Base-by-base conservation (phyloP, 2,113 vertebrate species). In the Phrynosoma platyrhinos region DNA sequence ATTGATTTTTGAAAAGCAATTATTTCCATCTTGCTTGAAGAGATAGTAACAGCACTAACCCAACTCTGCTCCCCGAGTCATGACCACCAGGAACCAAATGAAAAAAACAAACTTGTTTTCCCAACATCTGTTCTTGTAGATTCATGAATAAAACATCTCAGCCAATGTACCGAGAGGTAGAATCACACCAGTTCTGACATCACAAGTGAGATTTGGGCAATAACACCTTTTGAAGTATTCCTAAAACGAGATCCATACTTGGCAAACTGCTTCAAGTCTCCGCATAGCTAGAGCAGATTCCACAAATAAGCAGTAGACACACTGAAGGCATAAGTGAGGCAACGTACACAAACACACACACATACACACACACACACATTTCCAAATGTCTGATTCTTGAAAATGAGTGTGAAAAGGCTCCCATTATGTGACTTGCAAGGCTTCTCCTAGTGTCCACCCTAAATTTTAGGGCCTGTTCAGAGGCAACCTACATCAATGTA, bases 211-310 rank as follows among this genome's bases (percentile, higher is more conserved):
- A 69, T 79, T 90, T 81, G 32, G 58, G 55, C 2, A 55, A 82
- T 27, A 68, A 74, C 69, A 27, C 72, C 77, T 55, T 25, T 68
- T 52, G 25, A 40, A 52, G 58, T 0, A 0, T 30, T 52, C 71
- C 47, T 93, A 77, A 90, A 91, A 89, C 89, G 85, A 88, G 64
- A 83, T 53, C 16, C 68, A 52, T 36, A 80, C 23, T 62, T 25
- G 84, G 6, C 81, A 55, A 87, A 16, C 18, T 62, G 9, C 55
- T 74, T 75, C 47, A n/a, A 64, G 32, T 52, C 85, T 20, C 52
- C 42, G 12, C 53, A 32, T 79, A 21, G 74, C n/a, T 36, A 68
- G 27, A 88, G 58, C 58, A 68, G 7, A 81, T 81, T 47, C 47
- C 7, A 47, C 47, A 47, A 47, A 47, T 47, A 62, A 62, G 58